Evolutionary conservation across 2,797 vertebrate genomes (phyloP), one percentile per base, ranked within the genome.

Genomic region (Loris lydekkerianus): DNA sequence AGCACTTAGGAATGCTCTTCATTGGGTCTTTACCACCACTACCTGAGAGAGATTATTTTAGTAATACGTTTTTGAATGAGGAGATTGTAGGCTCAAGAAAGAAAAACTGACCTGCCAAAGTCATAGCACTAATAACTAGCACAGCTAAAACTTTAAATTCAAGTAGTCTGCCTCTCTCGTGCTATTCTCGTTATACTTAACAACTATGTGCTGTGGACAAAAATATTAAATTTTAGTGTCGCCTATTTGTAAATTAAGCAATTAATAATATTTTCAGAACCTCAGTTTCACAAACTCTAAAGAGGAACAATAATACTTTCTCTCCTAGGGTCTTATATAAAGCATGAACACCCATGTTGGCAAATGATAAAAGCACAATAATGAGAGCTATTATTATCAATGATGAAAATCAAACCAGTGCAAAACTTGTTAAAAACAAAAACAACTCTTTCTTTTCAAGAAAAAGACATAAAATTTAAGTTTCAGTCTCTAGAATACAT

Each of bases 361-460:
- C 49, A 49, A 29, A 20, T 29, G 56, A 93, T 10, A 86, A 58
- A 56, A 25, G 25, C 34, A 27, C 75, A 67, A 17, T n/a, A 37
- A 37, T 18, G 25, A 58, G 25, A 60, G 40, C 20, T 49, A 60
- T 31, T 60, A 72, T 10, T 60, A 56, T 13, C 37, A 25, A 78
- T 72, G 31, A 1, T 86, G 58, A 93, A 97, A 96, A 96, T 78
- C 58, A 96, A 85, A 91, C 60, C 84, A 88, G 77, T 27, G 10
- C 23, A 78, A 88, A 96, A 83, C 29, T 73, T 88, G 18, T 75
- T 67, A 83, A 81, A 84, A 89, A 34, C 14, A 53, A 53, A 85
- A 80, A 95, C 31, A 29, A 17, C 31, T 34, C 29, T 75, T 89
- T 25, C 10, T 89, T 89, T 83, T 77, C 31, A 89, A 78, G 78